Evolutionary conservation across 2,888 invertebrate genomes (phyloP).

Genomic region (Brachyptera risi): DNA sequence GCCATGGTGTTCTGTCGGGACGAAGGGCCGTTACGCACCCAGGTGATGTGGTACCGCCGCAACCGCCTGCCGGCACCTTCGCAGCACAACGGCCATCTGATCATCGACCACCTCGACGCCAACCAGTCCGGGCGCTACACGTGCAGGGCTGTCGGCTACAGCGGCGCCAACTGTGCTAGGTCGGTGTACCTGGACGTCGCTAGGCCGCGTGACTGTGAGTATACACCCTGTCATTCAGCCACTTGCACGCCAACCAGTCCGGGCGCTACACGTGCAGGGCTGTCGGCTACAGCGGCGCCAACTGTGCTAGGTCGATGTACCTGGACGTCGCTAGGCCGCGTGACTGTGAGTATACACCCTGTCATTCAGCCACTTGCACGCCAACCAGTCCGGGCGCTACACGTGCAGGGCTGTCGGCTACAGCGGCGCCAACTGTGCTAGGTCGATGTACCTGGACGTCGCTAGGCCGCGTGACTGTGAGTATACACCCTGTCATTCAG

Average conservation of each 20-base stretch:
- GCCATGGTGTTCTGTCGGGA: constrained; percentile 1
- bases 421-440: too few relatives aligned
- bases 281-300: too few relatives aligned
- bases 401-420: neutral
- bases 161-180: too few relatives aligned
- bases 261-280: constrained; percentile 3
- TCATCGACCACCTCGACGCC: neutral
- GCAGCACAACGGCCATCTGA: neutral
- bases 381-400: constrained; percentile 3
- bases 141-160: neutral
- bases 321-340: too few relatives aligned
- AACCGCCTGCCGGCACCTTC: neutral
- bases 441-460: too few relatives aligned
- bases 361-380: neutral
- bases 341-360: too few relatives aligned
- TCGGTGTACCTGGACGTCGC: too few relatives aligned
- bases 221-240: too few relatives aligned
- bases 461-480: too few relatives aligned
- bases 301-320: too few relatives aligned
- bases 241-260: neutral
- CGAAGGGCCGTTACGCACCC: neutral
- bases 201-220: too few relatives aligned
- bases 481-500: too few relatives aligned
- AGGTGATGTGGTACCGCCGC: neutral
- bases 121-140: constrained; percentile 4